Evolutionary conservation across 2,113 vertebrate genomes (phyloP).

Genomic region (Pogona vitticeps): DNA sequence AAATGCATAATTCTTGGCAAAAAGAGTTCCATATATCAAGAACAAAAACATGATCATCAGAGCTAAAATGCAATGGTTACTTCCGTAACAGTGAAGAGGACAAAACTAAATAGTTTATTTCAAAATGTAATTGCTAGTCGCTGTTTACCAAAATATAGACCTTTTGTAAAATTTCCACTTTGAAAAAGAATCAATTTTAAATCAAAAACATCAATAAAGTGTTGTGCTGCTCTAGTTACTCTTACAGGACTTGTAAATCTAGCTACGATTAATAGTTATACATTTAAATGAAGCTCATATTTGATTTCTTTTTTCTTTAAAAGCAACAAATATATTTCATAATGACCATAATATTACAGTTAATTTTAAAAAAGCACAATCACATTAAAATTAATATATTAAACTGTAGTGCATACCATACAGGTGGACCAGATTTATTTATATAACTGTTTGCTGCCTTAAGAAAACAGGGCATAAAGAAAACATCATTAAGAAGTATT

Average conservation of each 20-base stretch:
- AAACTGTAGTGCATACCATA: not conserved
- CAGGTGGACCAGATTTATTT: conserved; percentile 3
- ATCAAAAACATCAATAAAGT: not conserved
- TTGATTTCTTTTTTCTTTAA: not conserved
- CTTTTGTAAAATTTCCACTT: not conserved
- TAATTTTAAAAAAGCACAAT: not conserved
- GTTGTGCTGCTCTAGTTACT: not conserved
- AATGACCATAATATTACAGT: not conserved
- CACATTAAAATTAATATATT: not conserved
- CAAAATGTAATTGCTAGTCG: not conserved
- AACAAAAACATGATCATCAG: conserved; percentile 50
- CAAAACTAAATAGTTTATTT: not conserved
- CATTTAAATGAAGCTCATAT: not conserved
- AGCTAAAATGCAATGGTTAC: not conserved
- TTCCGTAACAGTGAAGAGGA: conserved; percentile 22
- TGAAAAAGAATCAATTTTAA: not conserved
- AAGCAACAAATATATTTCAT: not conserved
- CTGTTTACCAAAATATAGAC: not conserved
- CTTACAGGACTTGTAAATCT: not conserved
- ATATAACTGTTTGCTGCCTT: conserved; percentile 41
- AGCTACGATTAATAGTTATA: not conserved
- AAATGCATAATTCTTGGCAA: conserved; percentile 35
- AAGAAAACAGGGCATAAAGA: not conserved
- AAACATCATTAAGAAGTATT: not conserved
- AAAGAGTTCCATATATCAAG: conserved; percentile 36